Percentiles rank a stretch among this genome's conserved stretches.
These are phyloP conservation scores for Pogoniulus pusillus DNA, from an alignment of 2,797 vertebrate genomes.

Conservation along the genomic window DNA sequence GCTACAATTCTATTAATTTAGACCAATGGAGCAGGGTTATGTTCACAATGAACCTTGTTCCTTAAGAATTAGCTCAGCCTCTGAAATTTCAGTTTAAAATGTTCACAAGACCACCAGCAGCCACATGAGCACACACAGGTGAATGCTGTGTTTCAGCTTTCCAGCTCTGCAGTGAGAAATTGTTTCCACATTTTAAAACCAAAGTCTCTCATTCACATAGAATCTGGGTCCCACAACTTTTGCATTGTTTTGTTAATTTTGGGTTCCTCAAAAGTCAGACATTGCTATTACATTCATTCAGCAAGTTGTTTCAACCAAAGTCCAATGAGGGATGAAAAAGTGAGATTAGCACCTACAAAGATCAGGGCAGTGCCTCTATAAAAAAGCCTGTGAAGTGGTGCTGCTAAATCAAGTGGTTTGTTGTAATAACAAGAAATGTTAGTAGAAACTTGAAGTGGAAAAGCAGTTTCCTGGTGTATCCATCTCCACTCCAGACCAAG, in stretches of 20 bases:
- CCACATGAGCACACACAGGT: background rate
- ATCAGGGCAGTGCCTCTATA: background rate
- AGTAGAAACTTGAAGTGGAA: slow-evolving; percentile 6
- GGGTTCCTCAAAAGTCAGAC: background rate
- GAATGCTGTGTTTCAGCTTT: background rate
- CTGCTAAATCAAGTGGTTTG: slow-evolving; percentile 17
- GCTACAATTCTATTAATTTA: background rate
- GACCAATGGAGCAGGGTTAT: background rate
- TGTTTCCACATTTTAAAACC: background rate
- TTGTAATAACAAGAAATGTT: background rate
- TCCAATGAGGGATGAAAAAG: background rate
- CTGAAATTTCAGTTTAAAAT: slow-evolving; percentile 1
- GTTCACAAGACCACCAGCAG: background rate
- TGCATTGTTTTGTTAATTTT: background rate
- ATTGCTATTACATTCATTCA: background rate
- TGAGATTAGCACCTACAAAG: background rate
- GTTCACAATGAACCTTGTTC: background rate
- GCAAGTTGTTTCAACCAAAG: background rate
- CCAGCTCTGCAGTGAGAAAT: background rate
- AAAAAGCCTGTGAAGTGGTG: background rate
- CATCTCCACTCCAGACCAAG: accelerated
- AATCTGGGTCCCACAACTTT: background rate
- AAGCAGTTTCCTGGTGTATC: background rate
- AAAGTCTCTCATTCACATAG: background rate
- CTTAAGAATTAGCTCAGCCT: background rate